These are phyloP conservation scores for Pantelozetes paolii DNA, from an alignment of 2,888 invertebrate genomes.

Conservation along the genomic window DNA sequence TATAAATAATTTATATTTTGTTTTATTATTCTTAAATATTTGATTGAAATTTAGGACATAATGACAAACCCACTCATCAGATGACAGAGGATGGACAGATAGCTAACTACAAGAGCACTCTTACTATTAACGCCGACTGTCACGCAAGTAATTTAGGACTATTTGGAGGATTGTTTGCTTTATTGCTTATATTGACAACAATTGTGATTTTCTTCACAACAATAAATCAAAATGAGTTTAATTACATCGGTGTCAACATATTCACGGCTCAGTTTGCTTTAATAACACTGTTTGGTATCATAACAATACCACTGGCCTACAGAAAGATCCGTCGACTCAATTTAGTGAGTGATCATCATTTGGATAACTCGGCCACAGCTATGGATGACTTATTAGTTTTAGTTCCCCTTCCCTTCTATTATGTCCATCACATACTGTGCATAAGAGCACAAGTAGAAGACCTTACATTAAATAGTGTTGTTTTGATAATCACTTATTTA, in stretches of 20 bases:
- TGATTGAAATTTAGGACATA: conserved; percentile 1
- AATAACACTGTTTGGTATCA: conserved; percentile 56
- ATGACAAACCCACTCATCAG: conserved; percentile 39
- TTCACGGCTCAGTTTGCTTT: conserved; percentile 56
- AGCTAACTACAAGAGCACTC: conserved; percentile 48
- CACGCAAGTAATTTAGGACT: conserved; percentile 71
- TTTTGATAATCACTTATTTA: conserved; percentile 50
- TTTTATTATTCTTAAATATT: too few species aligned
- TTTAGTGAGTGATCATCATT: conserved; percentile 53
- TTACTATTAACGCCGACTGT: conserved; percentile 66
- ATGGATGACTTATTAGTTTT: conserved; percentile 67
- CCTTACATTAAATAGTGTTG: conserved; percentile 41
- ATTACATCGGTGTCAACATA: conserved; percentile 46
- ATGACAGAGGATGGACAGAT: conserved; percentile 43
- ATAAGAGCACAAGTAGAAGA: conserved; percentile 41
- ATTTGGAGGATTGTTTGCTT: conserved; percentile 64
- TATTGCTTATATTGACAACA: conserved; percentile 60
- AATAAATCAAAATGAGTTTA: conserved; percentile 55
- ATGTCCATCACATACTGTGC: conserved; percentile 63
- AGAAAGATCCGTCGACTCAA: conserved; percentile 64
- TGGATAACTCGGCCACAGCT: conserved; percentile 53
- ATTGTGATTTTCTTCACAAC: conserved; percentile 62
- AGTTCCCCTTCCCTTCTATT: conserved; percentile 68
- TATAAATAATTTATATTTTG: too few species aligned
- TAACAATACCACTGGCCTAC: conserved; percentile 63